A percentile compares a stretch with the other conserved stretches of the same genome.
phyloP scores from a whole-genome alignment of 2,888 invertebrate genomes.

The Ophion obscuratus region DNA sequence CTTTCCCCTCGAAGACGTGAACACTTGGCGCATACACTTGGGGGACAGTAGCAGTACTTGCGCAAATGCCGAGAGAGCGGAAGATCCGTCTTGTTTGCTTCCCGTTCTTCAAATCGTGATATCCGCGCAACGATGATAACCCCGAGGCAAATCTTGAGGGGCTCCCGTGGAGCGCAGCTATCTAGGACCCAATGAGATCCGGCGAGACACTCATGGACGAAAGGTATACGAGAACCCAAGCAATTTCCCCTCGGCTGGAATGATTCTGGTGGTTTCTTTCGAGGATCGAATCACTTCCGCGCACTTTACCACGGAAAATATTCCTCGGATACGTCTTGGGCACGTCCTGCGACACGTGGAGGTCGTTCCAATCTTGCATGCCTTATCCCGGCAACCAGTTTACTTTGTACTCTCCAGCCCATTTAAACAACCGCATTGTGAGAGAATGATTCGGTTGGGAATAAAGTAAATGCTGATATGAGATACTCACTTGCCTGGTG shows the following conservation, averaged over 20 bases:
- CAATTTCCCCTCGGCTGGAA: constrained; percentile 52
- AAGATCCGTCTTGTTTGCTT: not conserved
- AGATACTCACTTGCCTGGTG: no score
- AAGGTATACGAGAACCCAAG: not conserved
- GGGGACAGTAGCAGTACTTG: not conserved
- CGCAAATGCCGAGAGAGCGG: not conserved
- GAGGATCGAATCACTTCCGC: constrained; percentile 30
- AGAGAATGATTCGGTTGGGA: no score
- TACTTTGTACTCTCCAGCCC: no score
- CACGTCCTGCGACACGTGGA: not conserved
- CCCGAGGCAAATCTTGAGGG: not conserved
- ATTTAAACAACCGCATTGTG: no score
- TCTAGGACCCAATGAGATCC: not conserved
- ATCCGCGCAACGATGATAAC: not conserved
- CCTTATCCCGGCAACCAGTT: not conserved
- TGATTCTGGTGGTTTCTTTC: constrained; percentile 43
- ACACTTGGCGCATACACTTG: not conserved
- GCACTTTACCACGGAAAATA: constrained; percentile 3
- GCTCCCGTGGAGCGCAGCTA: not conserved
- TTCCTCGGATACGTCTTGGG: not conserved
- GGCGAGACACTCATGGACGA: not conserved
- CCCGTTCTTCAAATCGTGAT: not conserved
- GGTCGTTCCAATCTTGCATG: not conserved
- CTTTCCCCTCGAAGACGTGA: not conserved
- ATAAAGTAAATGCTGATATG: no score